These are phyloP conservation scores for Selenia dentaria DNA, from an alignment of 2,888 invertebrate species.

Conservation along the genomic window DNA sequence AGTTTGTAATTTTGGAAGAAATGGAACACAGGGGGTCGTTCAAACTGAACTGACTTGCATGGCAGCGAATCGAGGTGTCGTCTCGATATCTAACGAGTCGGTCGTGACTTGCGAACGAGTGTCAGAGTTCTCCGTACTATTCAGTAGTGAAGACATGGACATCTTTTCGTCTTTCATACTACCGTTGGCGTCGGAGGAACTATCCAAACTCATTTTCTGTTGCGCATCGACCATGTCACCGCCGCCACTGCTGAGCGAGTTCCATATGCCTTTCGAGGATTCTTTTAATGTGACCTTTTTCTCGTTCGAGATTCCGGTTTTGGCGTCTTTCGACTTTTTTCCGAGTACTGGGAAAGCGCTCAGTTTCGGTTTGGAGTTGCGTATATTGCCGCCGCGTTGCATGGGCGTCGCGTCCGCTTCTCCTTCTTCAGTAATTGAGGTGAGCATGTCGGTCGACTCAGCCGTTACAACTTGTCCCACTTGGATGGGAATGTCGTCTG, in stretches of 20 bases:
- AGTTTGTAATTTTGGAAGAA: slow-evolving; percentile 17
- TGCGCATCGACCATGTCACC: slow-evolving; percentile 77
- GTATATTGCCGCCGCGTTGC: slow-evolving; percentile 76
- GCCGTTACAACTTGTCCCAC: slow-evolving; percentile 85
- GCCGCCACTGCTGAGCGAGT: slow-evolving; percentile 72
- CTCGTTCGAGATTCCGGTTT: slow-evolving; percentile 57
- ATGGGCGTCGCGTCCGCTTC: slow-evolving; percentile 80
- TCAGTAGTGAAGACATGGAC: slow-evolving; percentile 67
- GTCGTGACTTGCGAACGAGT: slow-evolving; percentile 78
- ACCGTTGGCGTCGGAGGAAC: slow-evolving; percentile 62
- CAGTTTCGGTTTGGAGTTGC: slow-evolving; percentile 86
- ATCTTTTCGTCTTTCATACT: slow-evolving; percentile 79
- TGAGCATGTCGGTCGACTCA: slow-evolving; percentile 84
- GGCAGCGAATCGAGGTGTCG: slow-evolving; percentile 77
- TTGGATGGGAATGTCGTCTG: slow-evolving; percentile 96
- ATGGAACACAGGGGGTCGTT: slow-evolving; percentile 7
- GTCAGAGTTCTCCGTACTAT: slow-evolving; percentile 74
- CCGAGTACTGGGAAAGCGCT: slow-evolving; percentile 86
- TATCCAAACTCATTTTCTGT: slow-evolving; percentile 71
- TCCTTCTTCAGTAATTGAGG: slow-evolving; percentile 89
- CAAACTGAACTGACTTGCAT: slow-evolving; percentile 86
- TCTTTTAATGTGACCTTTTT: slow-evolving; percentile 78
- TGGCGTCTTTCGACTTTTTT: slow-evolving; percentile 85
- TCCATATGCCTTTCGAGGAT: slow-evolving; percentile 75
- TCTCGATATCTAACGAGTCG: slow-evolving; percentile 78